Percentiles rank a stretch among this genome's conserved stretches.
Evolutionary conservation across 1,140 invertebrate genomes (phyloP).

Genomic region (Octopus bimaculoides): DNA sequence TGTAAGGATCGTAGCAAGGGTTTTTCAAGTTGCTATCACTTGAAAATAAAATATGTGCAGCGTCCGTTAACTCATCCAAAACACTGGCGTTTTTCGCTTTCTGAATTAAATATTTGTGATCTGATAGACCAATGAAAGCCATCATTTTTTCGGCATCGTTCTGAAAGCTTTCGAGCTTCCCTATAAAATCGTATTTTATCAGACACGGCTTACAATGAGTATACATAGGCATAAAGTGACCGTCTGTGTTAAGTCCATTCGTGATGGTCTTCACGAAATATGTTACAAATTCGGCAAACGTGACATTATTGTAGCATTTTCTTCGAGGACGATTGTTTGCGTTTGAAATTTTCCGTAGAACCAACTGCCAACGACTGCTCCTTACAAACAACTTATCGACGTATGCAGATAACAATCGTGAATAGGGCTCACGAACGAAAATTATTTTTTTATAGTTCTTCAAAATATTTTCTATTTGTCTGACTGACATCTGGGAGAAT

Average conservation of each 20-base stretch:
- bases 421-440: conserved; percentile 22
- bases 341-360: too few relatives aligned
- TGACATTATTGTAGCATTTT: conserved; percentile 17
- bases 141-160: conserved; percentile 39
- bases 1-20: conserved; percentile 11
- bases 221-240: conserved; percentile 50
- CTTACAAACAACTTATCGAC: conserved; percentile 22
- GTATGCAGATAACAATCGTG: conserved; percentile 20
- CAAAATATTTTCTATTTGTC: neutral
- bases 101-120: neutral
- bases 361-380: too few relatives aligned
- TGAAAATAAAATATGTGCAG: conserved; percentile 13
- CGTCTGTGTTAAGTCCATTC: conserved; percentile 19
- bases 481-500: neutral
- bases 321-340: too few relatives aligned
- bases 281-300: conserved; percentile 21
- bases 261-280: conserved; percentile 3
- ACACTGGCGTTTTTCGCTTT: neutral
- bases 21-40: neutral
- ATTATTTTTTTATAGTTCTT: conserved; percentile 15
- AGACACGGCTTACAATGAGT: conserved; percentile 45
- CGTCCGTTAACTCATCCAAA: conserved; percentile 9
- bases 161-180: conserved; percentile 47
- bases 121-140: conserved; percentile 14
- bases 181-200: conserved; percentile 49